Conservation (phyloP, 35 echinoderm and acorn worm genomes). For the Lytechinus variegatus region DNA sequence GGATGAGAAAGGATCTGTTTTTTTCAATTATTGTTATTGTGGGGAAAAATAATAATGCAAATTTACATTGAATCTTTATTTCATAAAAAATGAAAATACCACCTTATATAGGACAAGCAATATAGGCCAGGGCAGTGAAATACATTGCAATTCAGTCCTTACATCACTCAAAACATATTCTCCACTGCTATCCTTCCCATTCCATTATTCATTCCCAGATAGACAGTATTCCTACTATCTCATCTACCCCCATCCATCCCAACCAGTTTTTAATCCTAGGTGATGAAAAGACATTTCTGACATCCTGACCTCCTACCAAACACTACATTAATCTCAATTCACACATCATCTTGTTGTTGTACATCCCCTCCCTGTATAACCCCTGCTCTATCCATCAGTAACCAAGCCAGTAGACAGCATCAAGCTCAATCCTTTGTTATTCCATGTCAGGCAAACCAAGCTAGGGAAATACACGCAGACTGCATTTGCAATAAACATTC, state of each 20-base stretch:
- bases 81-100: no score
- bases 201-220: background rate
- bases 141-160: background rate
- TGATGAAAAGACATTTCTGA: conserved; percentile 7
- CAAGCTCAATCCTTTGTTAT: background rate
- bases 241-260: background rate
- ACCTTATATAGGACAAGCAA: no score
- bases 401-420: background rate
- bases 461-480: background rate
- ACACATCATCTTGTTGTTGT: background rate
- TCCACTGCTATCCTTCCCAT: background rate
- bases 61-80: no score
- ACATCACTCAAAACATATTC: background rate
- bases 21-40: no score
- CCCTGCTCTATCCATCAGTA: background rate
- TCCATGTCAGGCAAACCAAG: background rate
- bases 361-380: background rate
- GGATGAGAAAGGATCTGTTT: no score
- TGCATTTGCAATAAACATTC: conserved; percentile 31
- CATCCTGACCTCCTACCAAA: background rate
- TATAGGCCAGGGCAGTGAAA: background rate
- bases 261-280: background rate
- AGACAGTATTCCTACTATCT: background rate
- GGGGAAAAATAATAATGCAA: no score
- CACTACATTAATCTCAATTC: conserved; percentile 4